Evolutionary conservation across 2,888 invertebrate species (phyloP), one percentile per base, ranked within the genome.

Genomic region (Panopea generosa): DNA sequence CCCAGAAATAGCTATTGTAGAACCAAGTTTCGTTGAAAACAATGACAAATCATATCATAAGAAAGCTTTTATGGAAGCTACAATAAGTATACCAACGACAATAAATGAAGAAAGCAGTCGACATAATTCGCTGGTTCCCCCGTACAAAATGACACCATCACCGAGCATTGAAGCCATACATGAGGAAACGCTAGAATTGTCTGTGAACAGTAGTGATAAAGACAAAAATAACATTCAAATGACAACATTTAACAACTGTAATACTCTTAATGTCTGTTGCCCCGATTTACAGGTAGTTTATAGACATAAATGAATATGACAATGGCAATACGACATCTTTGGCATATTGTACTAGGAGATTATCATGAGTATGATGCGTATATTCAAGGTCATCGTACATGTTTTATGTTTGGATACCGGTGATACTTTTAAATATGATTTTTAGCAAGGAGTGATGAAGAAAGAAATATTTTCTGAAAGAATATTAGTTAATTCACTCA

Each of bases 21-120:
- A 71, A 38, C 38, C 66, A 20, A 70, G 40, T 16, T 61, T 61
- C 38, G 52, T 70, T 22, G 69, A 68, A 20, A 67, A 67, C 2
- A 67, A 49, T 22, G 74, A 75, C 20, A 73, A 78, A 65, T 16
- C 45, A 11, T 65, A 67, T 38, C 78, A 75, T 45, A 74, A 70
- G n/a, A 72, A 74, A 56, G 79, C 71, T 2, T 83, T 85, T 20
- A 77, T 85, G 74, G 86, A 84, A 20, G 85, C 77, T 9, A 77
- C 82, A 11, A 75, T 87, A 20, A 86, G 85, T 57, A 86, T 87
- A 22, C 87, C 86, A 9, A 86, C 86, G 0, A 87, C 87, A 6
- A 87, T 87, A 11, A 84, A 86, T 47, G 87, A 87, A 62, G 87
- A 87, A 52, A 87, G 87, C 47, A 84, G 84, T 38, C 68, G 86